Conservation (phyloP, 2,888 invertebrate species). For the Erebia aethiops region DNA sequence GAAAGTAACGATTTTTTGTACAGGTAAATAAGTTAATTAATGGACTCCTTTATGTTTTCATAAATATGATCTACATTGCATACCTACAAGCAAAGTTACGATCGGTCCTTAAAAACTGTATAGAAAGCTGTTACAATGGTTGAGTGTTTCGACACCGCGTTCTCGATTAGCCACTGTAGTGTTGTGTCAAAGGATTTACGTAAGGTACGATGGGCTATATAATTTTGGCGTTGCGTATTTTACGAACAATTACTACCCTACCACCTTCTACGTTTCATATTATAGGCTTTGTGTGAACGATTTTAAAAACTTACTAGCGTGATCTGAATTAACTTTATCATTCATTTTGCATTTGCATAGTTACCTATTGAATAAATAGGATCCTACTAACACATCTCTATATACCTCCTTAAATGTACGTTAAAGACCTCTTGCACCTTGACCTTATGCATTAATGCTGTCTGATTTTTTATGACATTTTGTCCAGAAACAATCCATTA, state of each 20-base stretch:
- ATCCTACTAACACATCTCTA: too few relatives aligned
- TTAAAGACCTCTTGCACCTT: too few relatives aligned
- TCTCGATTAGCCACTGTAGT: slow-evolving; percentile 55
- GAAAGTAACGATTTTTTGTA: too few relatives aligned
- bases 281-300: slow-evolving; percentile 11
- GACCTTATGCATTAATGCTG: too few relatives aligned
- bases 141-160: slow-evolving; percentile 60
- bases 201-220: slow-evolving; percentile 62
- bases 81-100: slow-evolving; percentile 14
- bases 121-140: slow-evolving; percentile 40
- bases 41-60: not conserved
- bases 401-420: too few relatives aligned
- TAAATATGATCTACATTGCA: slow-evolving; percentile 10
- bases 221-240: slow-evolving; percentile 62
- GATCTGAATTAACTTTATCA: not conserved
- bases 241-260: slow-evolving; percentile 42
- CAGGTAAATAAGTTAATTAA: too few relatives aligned
- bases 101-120: slow-evolving; percentile 11
- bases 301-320: not conserved
- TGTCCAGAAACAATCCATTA: too few relatives aligned
- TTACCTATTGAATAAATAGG: too few relatives aligned
- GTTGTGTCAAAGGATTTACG: slow-evolving; percentile 76
- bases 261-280: not conserved
- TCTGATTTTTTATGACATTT: too few relatives aligned
- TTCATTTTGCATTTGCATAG: not conserved